Evolutionary conservation across 2,113 vertebrate species (phyloP).

Genomic region (Eulemur rufifrons): DNA sequence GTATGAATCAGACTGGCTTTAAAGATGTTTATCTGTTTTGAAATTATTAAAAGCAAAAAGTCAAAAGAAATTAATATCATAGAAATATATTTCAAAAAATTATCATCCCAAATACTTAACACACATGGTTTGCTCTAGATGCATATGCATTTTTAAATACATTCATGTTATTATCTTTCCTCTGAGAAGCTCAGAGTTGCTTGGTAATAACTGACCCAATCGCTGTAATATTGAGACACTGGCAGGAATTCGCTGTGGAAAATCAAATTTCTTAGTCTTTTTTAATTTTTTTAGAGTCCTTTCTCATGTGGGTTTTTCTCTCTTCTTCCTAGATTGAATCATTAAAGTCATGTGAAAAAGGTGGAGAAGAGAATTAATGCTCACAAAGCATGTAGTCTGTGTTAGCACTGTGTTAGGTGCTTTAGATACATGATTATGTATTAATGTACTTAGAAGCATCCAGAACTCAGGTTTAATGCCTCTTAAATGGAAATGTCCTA

Average conservation of each 20-base stretch:
- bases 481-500: background rate
- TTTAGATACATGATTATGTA: background rate
- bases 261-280: background rate
- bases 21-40: background rate
- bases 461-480: background rate
- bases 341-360: background rate
- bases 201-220: background rate
- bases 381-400: background rate
- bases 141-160: background rate
- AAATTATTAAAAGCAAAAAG: slow-evolving; percentile 22
- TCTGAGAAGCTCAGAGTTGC: background rate
- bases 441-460: background rate
- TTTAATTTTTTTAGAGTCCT: background rate
- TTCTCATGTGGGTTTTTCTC: background rate
- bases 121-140: background rate
- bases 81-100: slow-evolving; percentile 17
- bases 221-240: background rate
- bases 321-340: background rate
- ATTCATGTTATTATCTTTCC: background rate
- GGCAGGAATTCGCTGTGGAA: background rate
- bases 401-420: background rate
- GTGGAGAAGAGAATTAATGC: background rate
- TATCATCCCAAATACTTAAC: slow-evolving; percentile 9
- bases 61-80: background rate
- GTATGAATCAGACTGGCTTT: background rate